Conservation (phyloP, 2,797 vertebrate genomes). For the Sebastes vulpes region DNA sequence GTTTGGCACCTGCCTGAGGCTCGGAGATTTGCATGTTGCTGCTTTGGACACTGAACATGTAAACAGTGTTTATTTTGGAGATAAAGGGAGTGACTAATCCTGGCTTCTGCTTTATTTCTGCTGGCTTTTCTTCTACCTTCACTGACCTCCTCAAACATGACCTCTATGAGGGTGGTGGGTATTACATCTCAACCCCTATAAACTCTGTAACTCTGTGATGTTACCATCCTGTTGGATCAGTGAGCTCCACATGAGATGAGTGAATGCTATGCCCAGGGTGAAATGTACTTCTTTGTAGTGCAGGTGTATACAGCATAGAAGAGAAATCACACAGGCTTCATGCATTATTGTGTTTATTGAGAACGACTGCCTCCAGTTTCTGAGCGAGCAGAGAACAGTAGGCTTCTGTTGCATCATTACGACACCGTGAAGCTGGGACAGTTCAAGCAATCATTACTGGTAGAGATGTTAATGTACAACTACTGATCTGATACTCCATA, state of each 20-base stretch:
- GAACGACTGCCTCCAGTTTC: neutral
- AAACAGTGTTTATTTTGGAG: neutral
- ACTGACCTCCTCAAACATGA: conserved; percentile 72
- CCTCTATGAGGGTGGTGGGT: conserved; percentile 78
- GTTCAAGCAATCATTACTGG: neutral
- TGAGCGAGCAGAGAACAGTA: neutral
- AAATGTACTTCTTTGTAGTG: neutral
- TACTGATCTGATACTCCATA: neutral
- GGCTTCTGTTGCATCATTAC: neutral
- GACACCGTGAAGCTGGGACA: neutral
- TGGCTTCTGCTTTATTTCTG: conserved; percentile 55
- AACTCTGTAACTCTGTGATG: neutral
- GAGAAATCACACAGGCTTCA: neutral
- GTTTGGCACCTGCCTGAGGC: neutral
- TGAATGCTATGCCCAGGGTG: neutral
- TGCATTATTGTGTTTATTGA: neutral
- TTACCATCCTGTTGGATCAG: neutral
- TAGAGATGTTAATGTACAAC: neutral
- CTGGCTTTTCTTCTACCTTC: conserved; percentile 28
- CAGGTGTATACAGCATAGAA: neutral
- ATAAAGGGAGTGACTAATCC: conserved; percentile 50
- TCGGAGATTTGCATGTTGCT: neutral
- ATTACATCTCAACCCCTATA: neutral
- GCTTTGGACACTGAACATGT: neutral
- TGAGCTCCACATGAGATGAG: neutral